Conservation (phyloP, 2,113 vertebrate genomes). For the Zootoca vivipara region DNA sequence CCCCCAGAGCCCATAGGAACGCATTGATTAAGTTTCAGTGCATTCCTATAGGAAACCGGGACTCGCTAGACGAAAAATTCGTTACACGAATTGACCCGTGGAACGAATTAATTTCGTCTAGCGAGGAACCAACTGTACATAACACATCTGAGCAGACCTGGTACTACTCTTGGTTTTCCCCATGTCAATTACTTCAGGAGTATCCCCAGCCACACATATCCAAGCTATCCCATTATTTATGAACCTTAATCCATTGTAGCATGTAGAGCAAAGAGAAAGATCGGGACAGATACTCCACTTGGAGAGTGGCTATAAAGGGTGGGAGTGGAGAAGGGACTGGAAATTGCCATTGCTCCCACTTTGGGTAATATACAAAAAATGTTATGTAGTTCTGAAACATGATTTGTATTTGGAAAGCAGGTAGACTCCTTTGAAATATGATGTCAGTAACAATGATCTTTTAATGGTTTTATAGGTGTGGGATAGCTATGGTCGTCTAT, state of each 20-base stretch:
- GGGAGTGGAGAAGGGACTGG: background rate
- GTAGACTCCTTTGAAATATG: rapidly evolving
- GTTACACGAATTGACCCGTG: no score
- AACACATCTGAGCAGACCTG: no score
- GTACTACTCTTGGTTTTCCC: no score
- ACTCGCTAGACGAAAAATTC: no score
- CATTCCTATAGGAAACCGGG: no score
- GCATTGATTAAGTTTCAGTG: no score
- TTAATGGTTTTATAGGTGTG: constrained; percentile 82
- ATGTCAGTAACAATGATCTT: rapidly evolving
- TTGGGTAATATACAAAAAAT: background rate
- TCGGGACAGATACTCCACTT: background rate
- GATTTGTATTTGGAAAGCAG: background rate
- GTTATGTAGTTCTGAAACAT: background rate
- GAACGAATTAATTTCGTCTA: no score
- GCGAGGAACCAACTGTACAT: no score
- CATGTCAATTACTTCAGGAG: background rate
- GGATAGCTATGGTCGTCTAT: constrained; percentile 89
- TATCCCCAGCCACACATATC: no score
- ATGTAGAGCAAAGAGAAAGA: background rate
- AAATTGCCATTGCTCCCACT: background rate
- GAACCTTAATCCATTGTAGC: background rate
- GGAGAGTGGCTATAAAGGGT: background rate
- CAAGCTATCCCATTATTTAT: background rate
- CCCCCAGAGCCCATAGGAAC: no score